Percentiles rank a stretch among this genome's conserved stretches.
phyloP scores from a whole-genome alignment of 2,113 vertebrate species.

The Lophura nycthemera region DNA sequence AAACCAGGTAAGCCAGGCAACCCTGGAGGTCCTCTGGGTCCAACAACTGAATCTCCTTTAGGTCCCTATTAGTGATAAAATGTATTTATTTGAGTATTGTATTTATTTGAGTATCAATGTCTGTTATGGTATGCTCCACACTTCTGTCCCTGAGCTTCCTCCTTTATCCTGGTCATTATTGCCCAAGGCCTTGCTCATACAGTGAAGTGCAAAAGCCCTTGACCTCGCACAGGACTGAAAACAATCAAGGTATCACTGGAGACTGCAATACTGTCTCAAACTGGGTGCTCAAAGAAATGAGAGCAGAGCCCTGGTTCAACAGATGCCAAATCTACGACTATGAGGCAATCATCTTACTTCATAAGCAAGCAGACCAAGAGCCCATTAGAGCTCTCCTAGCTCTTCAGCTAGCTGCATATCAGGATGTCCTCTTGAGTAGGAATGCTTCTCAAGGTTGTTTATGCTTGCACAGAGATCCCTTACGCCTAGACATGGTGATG shows the following conservation, averaged over 20 bases:
- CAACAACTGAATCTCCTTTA: slow-evolving; percentile 87
- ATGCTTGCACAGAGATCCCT: background rate
- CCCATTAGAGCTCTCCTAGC: no score
- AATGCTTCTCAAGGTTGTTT: background rate
- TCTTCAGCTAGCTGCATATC: background rate
- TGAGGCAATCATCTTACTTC: background rate
- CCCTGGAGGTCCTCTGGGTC: slow-evolving; percentile 88
- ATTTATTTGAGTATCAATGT: background rate
- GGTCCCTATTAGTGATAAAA: slow-evolving; percentile 83
- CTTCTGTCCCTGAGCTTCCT: background rate
- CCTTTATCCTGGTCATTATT: background rate
- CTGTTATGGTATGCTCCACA: background rate
- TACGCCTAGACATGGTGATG: background rate
- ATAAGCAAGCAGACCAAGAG: background rate
- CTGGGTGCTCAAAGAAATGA: background rate
- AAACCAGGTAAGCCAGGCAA: slow-evolving; percentile 86
- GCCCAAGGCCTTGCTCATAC: background rate
- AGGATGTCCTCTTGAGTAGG: background rate
- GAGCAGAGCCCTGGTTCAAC: background rate
- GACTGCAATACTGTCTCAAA: background rate
- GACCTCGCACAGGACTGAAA: background rate
- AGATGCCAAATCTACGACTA: background rate
- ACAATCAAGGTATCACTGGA: background rate
- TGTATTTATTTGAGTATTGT: background rate
- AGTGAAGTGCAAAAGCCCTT: background rate